phyloP scores from a whole-genome alignment of 2,888 invertebrate genomes.

The Drosophila stalkeri region DNA sequence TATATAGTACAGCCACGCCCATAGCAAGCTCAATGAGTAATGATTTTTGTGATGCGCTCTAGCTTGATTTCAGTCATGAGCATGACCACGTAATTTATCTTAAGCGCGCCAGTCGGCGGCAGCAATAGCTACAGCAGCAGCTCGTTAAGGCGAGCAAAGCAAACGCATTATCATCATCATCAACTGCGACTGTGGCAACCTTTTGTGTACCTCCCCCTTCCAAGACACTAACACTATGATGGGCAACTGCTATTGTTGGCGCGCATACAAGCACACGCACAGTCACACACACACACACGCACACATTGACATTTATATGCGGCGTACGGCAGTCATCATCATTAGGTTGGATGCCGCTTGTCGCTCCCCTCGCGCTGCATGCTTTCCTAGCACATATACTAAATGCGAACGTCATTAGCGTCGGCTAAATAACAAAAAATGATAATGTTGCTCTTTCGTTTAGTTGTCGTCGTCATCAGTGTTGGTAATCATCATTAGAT shows the following conservation, averaged over 20 bases:
- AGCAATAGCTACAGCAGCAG: conserved; percentile 38
- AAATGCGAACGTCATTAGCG: conserved; percentile 82
- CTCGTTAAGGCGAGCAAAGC: conserved; percentile 73
- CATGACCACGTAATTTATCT: conserved; percentile 73
- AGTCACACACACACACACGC: conserved; percentile 22
- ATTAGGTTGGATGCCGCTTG: conserved; percentile 70
- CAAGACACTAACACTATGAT: conserved; percentile 34
- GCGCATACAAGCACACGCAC: conserved; percentile 40
- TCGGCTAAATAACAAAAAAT: conserved; percentile 79
- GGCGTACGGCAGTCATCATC: conserved; percentile 81
- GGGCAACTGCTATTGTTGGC: conserved; percentile 65
- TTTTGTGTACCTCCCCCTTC: conserved; percentile 31
- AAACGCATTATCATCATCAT: conserved; percentile 80
- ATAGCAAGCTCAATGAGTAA: conserved; percentile 43
- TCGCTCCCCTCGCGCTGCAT: conserved; percentile 38
- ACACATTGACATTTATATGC: conserved; percentile 13
- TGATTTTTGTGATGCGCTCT: conserved; percentile 39
- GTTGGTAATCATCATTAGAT: conserved; percentile 81
- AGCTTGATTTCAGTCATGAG: conserved; percentile 54
- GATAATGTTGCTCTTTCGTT: conserved; percentile 73
- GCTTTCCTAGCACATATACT: conserved; percentile 17
- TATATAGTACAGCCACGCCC: conserved; percentile 28
- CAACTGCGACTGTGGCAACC: conserved; percentile 51
- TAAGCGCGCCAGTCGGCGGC: conserved; percentile 58
- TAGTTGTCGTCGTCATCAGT: conserved; percentile 53